Base-by-base conservation (phyloP, 2,797 vertebrate genomes). In the Chloroceryle amazona region DNA sequence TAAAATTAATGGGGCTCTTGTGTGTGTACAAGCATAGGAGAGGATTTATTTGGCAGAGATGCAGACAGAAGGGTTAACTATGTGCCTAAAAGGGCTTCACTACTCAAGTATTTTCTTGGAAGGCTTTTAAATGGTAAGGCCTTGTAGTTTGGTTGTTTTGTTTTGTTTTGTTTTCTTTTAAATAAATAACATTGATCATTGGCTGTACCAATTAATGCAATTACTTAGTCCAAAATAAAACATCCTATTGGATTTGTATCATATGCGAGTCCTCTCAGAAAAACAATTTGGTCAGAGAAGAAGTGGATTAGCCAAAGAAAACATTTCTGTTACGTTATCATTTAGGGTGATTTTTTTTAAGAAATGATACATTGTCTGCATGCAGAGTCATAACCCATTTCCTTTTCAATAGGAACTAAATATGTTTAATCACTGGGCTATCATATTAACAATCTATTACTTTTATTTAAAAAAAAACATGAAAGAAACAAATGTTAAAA, bases 321-420 rank as follows among this genome's bases (percentile, higher is more conserved):
- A 61, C 14, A 80, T 94, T 94, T 93, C 26, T 88, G 78, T 89
- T 83, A 92, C 91, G 96, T 47, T n/a, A 67, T 81, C 33, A 29
- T 82, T 84, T 88, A 31, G 15, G 16, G 0, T 3, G 13, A 0
- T 3, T 51, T 85, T 46, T 72, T 89, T 89, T 31, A 54, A 84
- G 80, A 89, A 92, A 78, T 96, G 66, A 88, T 96, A 85, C 91
- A 92, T 90, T 91, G 66, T 62, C 71, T 89, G 51, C 4, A 6
- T 57, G 33, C 67, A 67, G 10, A 93, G 81, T 93, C 89, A 95
- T 85, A 97, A 97, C 52, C 93, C 82, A 87, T 95, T 97, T 97
- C 94, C 95, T 97, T 97, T 97, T 89, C 93, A 96, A 94, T 86
- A 97, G 91, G 91, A 96, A 94, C 72, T 42, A 94, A 97, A 81